Evolutionary conservation across 2,797 vertebrate species (phyloP), one percentile per base, ranked within the genome.

Genomic region (Potorous gilbertii): DNA sequence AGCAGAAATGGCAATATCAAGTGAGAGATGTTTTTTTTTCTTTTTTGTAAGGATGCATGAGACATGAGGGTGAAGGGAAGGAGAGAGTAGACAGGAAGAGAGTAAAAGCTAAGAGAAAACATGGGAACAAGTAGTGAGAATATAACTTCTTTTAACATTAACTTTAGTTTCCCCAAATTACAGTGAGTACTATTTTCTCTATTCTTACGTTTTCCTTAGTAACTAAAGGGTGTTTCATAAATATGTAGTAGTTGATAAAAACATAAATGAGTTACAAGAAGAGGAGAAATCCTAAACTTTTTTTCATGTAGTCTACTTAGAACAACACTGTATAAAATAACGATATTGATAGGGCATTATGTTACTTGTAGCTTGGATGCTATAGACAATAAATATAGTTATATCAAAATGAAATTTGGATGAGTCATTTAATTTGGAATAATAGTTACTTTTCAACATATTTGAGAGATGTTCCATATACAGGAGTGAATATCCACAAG

Each of bases 381-480:
- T 40, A 40, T 24, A 74, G 66, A 74, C 6, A 81, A 74, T 24
- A 46, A 81, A 46, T 46, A 5, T 81, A 0, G n/a, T 24, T 40
- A 24, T 81, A 81, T 46, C 40, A 81, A 81, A 21, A n/a, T 81
- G 66, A 46, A 81, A 81, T 40, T 81, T 81, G n/a, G 14, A 87
- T 59, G 34, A 94, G 12, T 34, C 2, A 66, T 34, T 54, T 56
- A 21, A 92, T 92, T 96, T 18, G 94, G 5, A 92, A 54, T 90
- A 90, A 62, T 21, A 95, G 40, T 96, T 94, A 1, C 40, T 95
- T 21, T 54, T 87, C 13, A 91, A 4, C 28, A 92, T 81, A 55
- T 40, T 96, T 95, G 24, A 81, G 40, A 81, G 40, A 3, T 81
- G 21, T 94, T 92, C 3, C 90, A 14, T 91, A 62, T 94, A 93